Percentiles rank a stretch among this genome's conserved stretches.
Evolutionary conservation across 2,113 vertebrate genomes (phyloP).

Genomic region (Mastomys coucha): DNA sequence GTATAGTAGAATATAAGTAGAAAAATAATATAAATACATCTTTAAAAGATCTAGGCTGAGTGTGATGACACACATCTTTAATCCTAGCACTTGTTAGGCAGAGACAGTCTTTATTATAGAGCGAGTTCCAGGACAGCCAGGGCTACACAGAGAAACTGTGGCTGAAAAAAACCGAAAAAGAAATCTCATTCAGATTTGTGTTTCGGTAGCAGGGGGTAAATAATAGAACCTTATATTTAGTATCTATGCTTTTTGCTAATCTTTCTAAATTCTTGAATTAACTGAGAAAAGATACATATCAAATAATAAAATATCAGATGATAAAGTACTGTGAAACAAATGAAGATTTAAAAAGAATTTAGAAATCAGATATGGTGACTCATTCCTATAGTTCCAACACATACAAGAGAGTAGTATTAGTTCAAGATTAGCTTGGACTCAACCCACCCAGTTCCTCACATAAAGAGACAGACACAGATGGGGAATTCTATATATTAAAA

Average conservation of each 20-base stretch:
- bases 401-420: not conserved
- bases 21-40: not conserved
- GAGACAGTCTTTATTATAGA: too few relatives aligned
- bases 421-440: not conserved
- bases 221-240: not conserved
- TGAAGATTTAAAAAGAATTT: not conserved
- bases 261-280: not conserved
- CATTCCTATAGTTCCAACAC: too few relatives aligned
- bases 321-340: constrained; percentile 3
- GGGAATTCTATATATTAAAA: not conserved
- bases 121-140: too few relatives aligned
- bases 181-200: constrained; percentile 10
- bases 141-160: too few relatives aligned
- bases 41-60: constrained; percentile 4
- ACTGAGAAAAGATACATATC: not conserved
- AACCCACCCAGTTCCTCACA: not conserved
- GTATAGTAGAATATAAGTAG: not conserved
- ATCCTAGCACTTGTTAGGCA: too few relatives aligned
- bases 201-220: not conserved
- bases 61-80: too few relatives aligned
- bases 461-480: not conserved
- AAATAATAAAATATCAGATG: not conserved
- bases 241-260: constrained; percentile 8
- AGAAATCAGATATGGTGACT: too few relatives aligned
- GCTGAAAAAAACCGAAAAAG: too few relatives aligned